Conservation (phyloP, 2,888 invertebrate species). For the Agrotis puta region DNA sequence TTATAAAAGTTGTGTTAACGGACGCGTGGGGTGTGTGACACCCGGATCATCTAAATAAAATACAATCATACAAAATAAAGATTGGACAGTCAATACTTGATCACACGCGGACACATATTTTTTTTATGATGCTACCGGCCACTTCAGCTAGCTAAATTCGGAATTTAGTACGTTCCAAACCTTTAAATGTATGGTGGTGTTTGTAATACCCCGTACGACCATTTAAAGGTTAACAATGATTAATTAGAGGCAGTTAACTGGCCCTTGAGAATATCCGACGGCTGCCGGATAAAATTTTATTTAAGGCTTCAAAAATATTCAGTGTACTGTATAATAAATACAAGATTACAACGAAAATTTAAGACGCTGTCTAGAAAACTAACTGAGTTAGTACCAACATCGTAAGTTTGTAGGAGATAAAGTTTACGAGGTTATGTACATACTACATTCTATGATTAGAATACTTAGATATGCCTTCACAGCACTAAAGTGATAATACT, state of each 20-base stretch:
- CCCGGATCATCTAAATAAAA: no score
- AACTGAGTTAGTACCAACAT: background rate
- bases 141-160: no score
- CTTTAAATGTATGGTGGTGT: no score
- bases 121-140: no score
- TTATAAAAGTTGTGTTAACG: background rate
- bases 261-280: constrained; percentile 28
- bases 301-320: constrained; percentile 44
- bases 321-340: constrained; percentile 10
- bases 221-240: constrained; percentile 11
- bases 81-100: no score
- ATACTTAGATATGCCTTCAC: background rate
- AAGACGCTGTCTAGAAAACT: constrained; percentile 18
- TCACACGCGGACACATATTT: no score
- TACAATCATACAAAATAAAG: no score
- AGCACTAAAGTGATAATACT: no score
- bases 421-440: background rate
- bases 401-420: background rate
- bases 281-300: constrained; percentile 33
- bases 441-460: background rate
- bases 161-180: no score
- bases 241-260: constrained; percentile 24
- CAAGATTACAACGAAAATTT: constrained; percentile 6
- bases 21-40: no score
- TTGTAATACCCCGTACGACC: background rate